phyloP scores from a whole-genome alignment of 2,797 vertebrate species.

The Hypotaenidia philippensis region DNA sequence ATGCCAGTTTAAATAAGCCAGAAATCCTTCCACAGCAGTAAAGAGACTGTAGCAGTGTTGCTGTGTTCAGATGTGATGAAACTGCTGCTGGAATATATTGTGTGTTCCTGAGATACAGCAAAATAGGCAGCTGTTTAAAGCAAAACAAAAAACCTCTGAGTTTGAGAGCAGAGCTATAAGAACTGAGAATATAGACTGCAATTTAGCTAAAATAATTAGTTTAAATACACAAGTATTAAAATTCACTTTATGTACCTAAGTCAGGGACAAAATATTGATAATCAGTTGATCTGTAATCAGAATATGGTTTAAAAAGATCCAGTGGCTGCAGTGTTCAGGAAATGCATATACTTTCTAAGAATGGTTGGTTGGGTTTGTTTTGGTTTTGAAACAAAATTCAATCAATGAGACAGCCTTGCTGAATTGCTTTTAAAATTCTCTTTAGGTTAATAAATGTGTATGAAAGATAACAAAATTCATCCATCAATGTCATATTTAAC shows the following conservation, averaged over 20 bases:
- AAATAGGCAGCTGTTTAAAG: not conserved
- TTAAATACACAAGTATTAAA: not conserved
- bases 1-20: not conserved
- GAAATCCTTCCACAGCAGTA: not conserved
- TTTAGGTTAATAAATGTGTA: not conserved
- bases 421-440: not conserved
- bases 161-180: not conserved
- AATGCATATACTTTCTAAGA: not conserved
- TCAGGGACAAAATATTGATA: not conserved
- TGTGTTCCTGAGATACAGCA: not conserved
- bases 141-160: not conserved
- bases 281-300: not conserved
- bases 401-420: not conserved
- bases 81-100: not conserved
- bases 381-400: not conserved
- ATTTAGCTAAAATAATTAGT: not conserved
- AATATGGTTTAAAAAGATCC: not conserved
- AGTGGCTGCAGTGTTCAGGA: not conserved
- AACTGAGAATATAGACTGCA: not conserved
- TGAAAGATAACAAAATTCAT: not conserved
- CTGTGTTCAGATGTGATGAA: not conserved
- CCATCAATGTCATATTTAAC: not conserved
- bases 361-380: not conserved
- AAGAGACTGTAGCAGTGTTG: not conserved
- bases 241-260: not conserved